A percentile compares a stretch with the other conserved stretches of the same genome.
These are phyloP conservation scores for Pavo muticus DNA, from an alignment of 2,113 vertebrate genomes.

Conservation along the genomic window DNA sequence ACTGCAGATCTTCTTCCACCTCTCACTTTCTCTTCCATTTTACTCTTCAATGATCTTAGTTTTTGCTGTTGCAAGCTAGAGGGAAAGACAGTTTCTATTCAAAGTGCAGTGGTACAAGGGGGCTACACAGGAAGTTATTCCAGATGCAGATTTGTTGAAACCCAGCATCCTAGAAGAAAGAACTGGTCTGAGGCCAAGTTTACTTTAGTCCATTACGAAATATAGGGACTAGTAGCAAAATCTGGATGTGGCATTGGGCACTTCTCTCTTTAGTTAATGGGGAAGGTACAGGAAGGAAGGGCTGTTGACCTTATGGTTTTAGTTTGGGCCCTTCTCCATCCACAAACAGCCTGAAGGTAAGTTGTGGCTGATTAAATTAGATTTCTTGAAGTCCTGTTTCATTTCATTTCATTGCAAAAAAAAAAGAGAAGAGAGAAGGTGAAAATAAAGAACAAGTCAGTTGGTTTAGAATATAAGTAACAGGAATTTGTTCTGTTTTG, in stretches of 20 bases:
- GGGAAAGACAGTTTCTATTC: background rate
- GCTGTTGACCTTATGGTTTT: constrained; percentile 23
- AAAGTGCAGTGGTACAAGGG: background rate
- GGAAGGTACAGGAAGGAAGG: background rate
- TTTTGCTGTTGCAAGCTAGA: background rate
- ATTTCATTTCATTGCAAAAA: background rate
- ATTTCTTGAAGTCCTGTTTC: background rate
- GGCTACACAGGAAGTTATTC: background rate
- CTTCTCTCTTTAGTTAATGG: background rate
- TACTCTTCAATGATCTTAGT: constrained; percentile 13
- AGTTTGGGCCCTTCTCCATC: constrained; percentile 1
- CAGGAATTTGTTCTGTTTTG: background rate
- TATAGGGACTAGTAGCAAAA: background rate
- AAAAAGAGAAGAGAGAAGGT: background rate
- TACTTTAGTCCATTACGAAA: background rate
- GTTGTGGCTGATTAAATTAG: background rate
- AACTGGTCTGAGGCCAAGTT: constrained; percentile 18
- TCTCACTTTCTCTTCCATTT: background rate
- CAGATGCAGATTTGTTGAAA: constrained; percentile 39
- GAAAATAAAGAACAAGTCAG: background rate
- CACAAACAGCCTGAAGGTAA: constrained; percentile 23
- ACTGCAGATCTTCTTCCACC: background rate
- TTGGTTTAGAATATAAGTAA: background rate
- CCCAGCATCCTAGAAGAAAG: constrained; percentile 39
- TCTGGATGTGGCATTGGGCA: background rate